These are phyloP conservation scores for Pycnonotus jocosus DNA, from an alignment of 2,113 vertebrate species.

Conservation along the genomic window DNA sequence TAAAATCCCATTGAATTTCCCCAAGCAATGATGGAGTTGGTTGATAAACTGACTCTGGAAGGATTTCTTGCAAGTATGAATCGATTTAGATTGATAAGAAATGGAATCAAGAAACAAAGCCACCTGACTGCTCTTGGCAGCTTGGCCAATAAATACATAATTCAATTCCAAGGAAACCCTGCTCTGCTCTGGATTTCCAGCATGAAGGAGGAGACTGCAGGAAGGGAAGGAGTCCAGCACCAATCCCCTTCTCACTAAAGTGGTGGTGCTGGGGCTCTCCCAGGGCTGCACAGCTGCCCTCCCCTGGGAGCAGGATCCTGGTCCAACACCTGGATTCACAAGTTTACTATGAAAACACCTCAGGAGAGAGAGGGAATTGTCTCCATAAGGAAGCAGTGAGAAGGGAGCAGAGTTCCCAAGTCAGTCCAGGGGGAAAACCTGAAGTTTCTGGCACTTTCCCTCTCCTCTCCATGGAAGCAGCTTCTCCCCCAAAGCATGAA, in stretches of 20 bases:
- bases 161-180: neutral
- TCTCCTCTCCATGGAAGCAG: neutral
- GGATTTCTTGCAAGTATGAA: neutral
- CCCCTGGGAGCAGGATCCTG: neutral
- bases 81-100: neutral
- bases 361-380: neutral
- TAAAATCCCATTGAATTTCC: neutral
- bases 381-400: neutral
- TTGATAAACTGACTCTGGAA: constrained; percentile 12
- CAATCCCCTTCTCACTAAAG: neutral
- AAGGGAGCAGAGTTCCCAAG: neutral
- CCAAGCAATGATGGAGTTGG: neutral
- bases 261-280: neutral
- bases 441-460: neutral
- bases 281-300: neutral
- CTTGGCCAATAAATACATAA: neutral
- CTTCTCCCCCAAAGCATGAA: neutral
- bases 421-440: neutral
- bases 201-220: neutral
- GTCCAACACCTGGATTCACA: neutral
- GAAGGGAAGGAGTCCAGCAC: neutral
- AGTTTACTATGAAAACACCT: neutral
- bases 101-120: neutral
- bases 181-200: neutral
- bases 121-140: neutral